These are phyloP conservation scores for Styela clava DNA, from an alignment of 23 tunicate species.

Conservation along the genomic window DNA sequence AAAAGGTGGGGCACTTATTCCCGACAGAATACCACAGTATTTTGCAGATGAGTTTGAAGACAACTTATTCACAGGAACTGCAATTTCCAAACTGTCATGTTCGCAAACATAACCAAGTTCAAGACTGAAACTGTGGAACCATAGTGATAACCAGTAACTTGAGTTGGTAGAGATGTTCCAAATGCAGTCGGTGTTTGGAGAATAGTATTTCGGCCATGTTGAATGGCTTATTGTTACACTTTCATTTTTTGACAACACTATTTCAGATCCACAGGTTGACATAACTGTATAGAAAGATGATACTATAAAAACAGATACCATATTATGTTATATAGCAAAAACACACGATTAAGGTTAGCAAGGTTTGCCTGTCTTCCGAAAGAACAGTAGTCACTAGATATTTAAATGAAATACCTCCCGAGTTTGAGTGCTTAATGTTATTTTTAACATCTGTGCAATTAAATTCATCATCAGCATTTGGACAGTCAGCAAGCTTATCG, in stretches of 20 bases:
- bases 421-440: no score
- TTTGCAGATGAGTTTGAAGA: neutral
- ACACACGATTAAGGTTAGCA: no score
- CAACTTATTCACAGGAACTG: neutral
- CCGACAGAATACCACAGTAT: neutral
- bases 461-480: slow-evolving; percentile 12
- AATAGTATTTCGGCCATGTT: neutral
- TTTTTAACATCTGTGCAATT: slow-evolving; percentile 8
- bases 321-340: no score
- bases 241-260: neutral
- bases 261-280: neutral
- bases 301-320: neutral
- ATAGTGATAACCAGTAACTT: neutral
- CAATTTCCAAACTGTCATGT: neutral
- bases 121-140: slow-evolving; percentile 6
- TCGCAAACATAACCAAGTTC: slow-evolving; percentile 4
- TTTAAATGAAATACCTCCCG: no score
- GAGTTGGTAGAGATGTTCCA: neutral
- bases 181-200: neutral
- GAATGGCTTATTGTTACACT: neutral
- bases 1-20: neutral
- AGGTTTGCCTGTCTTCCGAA: no score
- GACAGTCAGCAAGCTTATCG: slow-evolving; percentile 8
- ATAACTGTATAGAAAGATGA: no score
- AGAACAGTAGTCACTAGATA: no score